phyloP scores from a whole-genome alignment of 2,113 vertebrate genomes.

The Phyllopteryx taeniolatus region DNA sequence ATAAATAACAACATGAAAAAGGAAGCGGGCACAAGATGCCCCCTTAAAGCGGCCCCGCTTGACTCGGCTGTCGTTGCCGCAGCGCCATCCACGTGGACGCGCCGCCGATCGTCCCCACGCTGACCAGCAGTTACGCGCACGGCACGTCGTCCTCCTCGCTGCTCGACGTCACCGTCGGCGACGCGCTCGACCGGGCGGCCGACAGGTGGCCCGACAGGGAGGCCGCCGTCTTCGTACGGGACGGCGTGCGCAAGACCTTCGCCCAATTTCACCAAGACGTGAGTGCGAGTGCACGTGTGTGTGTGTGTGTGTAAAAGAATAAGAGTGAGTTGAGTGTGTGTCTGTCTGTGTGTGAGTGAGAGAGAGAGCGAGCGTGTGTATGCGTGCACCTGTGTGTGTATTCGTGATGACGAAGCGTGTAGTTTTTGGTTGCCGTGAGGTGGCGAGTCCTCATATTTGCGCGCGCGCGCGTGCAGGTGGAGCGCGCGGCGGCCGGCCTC shows the following conservation, averaged over 20 bases:
- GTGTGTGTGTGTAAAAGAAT: too few relatives aligned
- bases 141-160: constrained; percentile 66
- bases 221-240: constrained; percentile 73
- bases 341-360: too few relatives aligned
- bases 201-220: constrained; percentile 75
- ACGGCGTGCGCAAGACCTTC: constrained; percentile 80
- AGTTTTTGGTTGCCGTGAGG: too few relatives aligned
- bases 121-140: constrained; percentile 80
- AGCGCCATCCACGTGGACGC: constrained; percentile 70
- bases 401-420: too few relatives aligned
- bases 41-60: neutral
- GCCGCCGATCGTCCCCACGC: constrained; percentile 39
- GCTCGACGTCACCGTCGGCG: constrained; percentile 70
- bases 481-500: constrained; percentile 84
- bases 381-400: too few relatives aligned
- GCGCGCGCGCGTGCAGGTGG: constrained; percentile 72
- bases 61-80: neutral
- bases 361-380: too few relatives aligned
- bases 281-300: constrained; percentile 40
- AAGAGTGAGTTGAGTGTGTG: too few relatives aligned
- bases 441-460: too few relatives aligned
- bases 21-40: too few relatives aligned
- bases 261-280: constrained; percentile 85
- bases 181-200: constrained; percentile 65
- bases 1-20: too few relatives aligned